Percentiles rank a stretch among this genome's conserved stretches.
Evolutionary conservation across 64 coral and sea anemone genomes (phyloP).

Genomic region (Stichodactyla mertensii): DNA sequence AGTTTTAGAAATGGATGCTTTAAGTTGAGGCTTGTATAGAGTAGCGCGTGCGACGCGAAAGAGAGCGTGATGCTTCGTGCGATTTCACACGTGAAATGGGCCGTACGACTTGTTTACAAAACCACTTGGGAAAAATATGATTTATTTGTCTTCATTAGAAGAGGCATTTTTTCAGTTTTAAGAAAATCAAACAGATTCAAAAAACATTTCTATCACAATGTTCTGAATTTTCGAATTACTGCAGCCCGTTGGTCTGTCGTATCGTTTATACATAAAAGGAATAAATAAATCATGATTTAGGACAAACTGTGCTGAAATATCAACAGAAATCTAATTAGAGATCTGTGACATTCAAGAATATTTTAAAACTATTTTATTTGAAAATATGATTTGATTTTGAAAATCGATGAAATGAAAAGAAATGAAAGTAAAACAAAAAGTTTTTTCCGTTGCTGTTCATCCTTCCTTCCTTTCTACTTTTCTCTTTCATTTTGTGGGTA

Average conservation of each 20-base stretch:
- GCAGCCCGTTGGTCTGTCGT: background rate
- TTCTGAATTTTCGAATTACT: background rate
- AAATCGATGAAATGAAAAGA: background rate
- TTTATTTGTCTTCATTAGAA: background rate
- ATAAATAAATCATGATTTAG: background rate
- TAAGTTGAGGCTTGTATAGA: background rate
- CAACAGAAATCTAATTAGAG: background rate
- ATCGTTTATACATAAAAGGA: no score
- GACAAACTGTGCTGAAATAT: background rate
- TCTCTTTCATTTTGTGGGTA: background rate
- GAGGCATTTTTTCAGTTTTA: background rate
- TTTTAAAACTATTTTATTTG: background rate
- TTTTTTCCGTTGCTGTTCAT: background rate
- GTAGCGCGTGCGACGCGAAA: background rate
- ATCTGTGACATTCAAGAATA: background rate
- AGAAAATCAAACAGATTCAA: background rate
- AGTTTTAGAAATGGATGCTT: background rate
- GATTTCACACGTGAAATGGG: no score
- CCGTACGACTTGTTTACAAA: background rate
- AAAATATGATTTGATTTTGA: background rate
- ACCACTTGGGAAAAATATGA: background rate
- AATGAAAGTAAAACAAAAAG: background rate
- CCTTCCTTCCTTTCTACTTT: background rate
- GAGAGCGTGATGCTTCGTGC: no score
- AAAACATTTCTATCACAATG: background rate